Base-by-base conservation (phyloP, 2,888 invertebrate species). In the Candidula unifasciata region DNA sequence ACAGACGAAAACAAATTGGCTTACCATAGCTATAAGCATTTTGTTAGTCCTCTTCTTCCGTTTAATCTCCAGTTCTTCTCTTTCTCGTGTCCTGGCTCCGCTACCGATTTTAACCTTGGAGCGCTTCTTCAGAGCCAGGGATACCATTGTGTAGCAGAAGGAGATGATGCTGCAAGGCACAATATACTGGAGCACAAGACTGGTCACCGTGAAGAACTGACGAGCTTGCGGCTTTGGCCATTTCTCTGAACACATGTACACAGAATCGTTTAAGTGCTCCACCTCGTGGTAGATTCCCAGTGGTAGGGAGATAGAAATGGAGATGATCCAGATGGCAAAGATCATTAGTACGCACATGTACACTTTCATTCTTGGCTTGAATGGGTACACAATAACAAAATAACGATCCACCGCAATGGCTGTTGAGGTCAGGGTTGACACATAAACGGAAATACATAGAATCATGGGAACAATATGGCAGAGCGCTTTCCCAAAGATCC, bases 401-500 rank as follows among this genome's bases (percentile, higher is more conserved):
- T 97, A 99, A 83, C 99, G 96, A 95, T 99, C 99, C 86, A 99
- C 96, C 80, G 99, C 99, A 90, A 99, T 99, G 89, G 98, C 97
- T 90, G 98, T 99, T 87, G 99, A 95, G 10, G 99, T 99, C 90
- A 99, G 95, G 0, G 99, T 98, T 87, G 98, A 98, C 92, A 99
- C 98, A 95, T 99, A 99, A 89, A 99, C 98, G 93, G 97, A 97
- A 91, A 97, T 97, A 82, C 98, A 98, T 85, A 93, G 90, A 18
- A 92, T 92, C 94, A 97, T 97, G 82, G 99, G 97, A 88, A 98
- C 97, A 90, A 98, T 94, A 93, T 98, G 98, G 93, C 99, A 99
- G 87, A 99, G 95, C 0, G 96, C 95, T 37, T 96, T 95, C 0
- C 99, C 99, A 94, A 99, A 99, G 73, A 97, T 96, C 99, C 99